phyloP scores from a whole-genome alignment of 1,140 invertebrate genomes.

The Drosophila jambulina region DNA sequence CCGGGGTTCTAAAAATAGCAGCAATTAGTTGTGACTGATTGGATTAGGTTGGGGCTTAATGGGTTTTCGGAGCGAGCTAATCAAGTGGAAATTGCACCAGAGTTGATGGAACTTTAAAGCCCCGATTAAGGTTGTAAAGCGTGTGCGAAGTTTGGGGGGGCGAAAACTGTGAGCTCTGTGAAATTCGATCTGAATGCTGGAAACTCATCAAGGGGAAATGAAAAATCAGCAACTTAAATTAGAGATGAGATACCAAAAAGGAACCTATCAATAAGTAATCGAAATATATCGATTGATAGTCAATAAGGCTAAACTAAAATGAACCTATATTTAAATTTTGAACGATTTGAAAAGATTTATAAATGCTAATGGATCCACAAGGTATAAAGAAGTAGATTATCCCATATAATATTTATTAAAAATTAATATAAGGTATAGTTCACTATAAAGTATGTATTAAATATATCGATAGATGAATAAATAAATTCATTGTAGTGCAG shows the following conservation, averaged over 20 bases:
- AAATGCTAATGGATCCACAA: too few relatives aligned
- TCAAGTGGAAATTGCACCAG: constrained; percentile 10
- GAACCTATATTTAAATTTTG: too few relatives aligned
- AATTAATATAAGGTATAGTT: too few relatives aligned
- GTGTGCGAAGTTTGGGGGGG: not conserved
- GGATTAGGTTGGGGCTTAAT: constrained; percentile 19
- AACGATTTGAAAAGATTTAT: too few relatives aligned
- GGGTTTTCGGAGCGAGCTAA: constrained; percentile 16
- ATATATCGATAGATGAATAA: too few relatives aligned
- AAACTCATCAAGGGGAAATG: not conserved
- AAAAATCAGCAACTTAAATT: not conserved
- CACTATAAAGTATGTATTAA: too few relatives aligned
- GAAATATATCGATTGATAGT: not conserved
- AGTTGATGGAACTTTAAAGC: constrained; percentile 1
- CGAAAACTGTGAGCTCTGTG: not conserved
- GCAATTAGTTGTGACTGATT: constrained; percentile 44
- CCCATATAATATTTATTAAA: too few relatives aligned
- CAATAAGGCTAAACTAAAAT: not conserved
- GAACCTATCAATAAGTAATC: not conserved
- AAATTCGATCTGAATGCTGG: constrained; percentile 22
- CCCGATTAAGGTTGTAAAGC: constrained; percentile 2
- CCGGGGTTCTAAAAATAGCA: constrained; percentile 45
- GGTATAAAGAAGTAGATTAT: too few relatives aligned
- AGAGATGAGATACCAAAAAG: not conserved
- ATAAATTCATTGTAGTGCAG: too few relatives aligned